Percentiles rank a stretch among this genome's conserved stretches.
These are phyloP conservation scores for Oxyteleia sp. DNA, from an alignment of 2,888 invertebrate species.

Conservation along the genomic window DNA sequence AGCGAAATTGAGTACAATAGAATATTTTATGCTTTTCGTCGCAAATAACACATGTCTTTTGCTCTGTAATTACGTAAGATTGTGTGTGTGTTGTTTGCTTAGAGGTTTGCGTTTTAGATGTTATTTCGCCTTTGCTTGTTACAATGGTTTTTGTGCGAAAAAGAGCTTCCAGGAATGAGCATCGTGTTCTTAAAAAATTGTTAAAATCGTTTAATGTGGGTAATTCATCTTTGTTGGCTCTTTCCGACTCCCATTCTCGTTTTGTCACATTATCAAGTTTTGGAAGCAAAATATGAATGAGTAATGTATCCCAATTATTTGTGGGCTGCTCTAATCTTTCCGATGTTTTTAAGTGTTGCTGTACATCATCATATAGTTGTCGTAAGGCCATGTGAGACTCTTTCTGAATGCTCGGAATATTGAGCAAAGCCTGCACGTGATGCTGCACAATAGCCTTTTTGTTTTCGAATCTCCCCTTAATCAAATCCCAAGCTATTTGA, in stretches of 20 bases:
- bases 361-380: conserved; percentile 1
- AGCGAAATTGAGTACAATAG: conserved; percentile 10
- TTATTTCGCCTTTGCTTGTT: not conserved
- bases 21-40: conserved; percentile 17
- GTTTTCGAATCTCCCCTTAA: conserved; percentile 67
- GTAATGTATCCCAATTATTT: conserved; percentile 15
- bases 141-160: not conserved
- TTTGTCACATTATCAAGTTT: conserved; percentile 15
- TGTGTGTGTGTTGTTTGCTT: not conserved
- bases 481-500: conserved; percentile 44
- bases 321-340: conserved; percentile 8
- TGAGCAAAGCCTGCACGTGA: conserved; percentile 19
- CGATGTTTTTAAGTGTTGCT: conserved; percentile 9
- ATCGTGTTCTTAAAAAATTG: conserved; percentile 11
- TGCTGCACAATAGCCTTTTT: conserved; percentile 13
- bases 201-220: conserved; percentile 17
- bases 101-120: not conserved
- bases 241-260: conserved; percentile 26
- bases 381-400: not conserved
- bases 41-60: not conserved
- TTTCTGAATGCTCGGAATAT: not conserved
- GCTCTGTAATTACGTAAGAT: not conserved
- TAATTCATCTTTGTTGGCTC: conserved; percentile 5
- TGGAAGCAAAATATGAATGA: conserved; percentile 16
- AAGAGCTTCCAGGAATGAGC: conserved; percentile 14